phyloP scores from a whole-genome alignment of 2,797 vertebrate genomes.

The Anguilla obscura region DNA sequence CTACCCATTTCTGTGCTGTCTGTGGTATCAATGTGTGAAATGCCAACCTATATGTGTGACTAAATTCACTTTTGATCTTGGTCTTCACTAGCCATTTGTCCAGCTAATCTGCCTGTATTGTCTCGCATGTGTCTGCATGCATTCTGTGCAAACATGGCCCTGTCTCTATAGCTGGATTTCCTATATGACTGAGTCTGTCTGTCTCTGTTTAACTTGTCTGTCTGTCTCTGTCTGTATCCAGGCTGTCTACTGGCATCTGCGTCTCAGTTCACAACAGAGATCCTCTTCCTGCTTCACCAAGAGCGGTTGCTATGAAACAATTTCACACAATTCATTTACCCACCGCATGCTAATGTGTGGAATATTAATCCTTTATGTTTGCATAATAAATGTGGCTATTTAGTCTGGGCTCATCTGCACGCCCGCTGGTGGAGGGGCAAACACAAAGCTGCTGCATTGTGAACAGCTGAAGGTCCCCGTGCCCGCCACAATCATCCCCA shows the following conservation, averaged over 20 bases:
- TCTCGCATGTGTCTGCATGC: background rate
- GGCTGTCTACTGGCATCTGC: constrained; percentile 34
- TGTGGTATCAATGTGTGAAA: background rate
- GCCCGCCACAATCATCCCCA: constrained; percentile 55
- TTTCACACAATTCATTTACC: constrained; percentile 74
- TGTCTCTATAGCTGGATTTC: background rate
- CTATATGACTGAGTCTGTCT: background rate
- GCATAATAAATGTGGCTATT: constrained; percentile 72
- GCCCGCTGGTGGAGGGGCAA: constrained; percentile 45
- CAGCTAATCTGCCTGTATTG: background rate
- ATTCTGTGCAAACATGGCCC: no score
- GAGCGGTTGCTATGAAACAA: constrained; percentile 72
- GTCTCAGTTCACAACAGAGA: constrained; percentile 42
- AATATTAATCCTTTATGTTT: constrained; percentile 82
- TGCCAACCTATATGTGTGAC: background rate
- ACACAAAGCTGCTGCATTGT: constrained; percentile 54
- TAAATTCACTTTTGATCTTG: no score
- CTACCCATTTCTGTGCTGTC: background rate
- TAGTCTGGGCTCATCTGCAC: constrained; percentile 55
- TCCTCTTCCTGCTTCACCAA: constrained; percentile 41
- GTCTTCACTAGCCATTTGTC: background rate
- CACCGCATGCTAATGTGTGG: constrained; percentile 77
- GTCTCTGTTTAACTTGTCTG: constrained; percentile 3
- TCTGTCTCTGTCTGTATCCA: constrained; percentile 19
- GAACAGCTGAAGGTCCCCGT: constrained; percentile 34